These are phyloP conservation scores for Sebastes trivittatus DNA, from an alignment of 2,797 vertebrate genomes.

Conservation along the genomic window DNA sequence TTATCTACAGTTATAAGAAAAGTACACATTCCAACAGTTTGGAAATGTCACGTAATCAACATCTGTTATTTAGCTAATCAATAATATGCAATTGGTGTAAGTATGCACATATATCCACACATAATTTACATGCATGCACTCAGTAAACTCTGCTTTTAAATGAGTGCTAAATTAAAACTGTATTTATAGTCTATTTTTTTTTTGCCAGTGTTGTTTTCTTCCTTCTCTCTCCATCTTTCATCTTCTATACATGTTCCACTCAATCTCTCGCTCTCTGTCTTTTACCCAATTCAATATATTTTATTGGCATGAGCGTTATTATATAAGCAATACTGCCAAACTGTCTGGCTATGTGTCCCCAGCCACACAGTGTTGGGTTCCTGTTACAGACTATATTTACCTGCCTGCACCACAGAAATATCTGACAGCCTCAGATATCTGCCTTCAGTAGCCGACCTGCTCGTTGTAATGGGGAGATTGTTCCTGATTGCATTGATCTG, in stretches of 20 bases:
- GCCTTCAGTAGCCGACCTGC: slow-evolving; percentile 31
- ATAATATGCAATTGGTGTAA: not conserved
- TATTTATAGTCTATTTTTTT: not conserved
- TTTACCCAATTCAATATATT: slow-evolving; percentile 27
- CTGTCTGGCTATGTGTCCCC: slow-evolving; percentile 28
- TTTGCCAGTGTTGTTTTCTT: not conserved
- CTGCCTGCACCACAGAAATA: slow-evolving; percentile 42
- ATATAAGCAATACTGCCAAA: slow-evolving; percentile 30
- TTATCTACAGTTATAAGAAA: not conserved
- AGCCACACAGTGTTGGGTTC: slow-evolving; percentile 17
- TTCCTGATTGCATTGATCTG: slow-evolving; percentile 72
- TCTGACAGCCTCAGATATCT: slow-evolving; percentile 57
- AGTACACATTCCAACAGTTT: not conserved
- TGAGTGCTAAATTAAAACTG: not conserved
- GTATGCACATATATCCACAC: not conserved
- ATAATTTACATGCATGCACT: not conserved
- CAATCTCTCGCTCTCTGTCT: not conserved
- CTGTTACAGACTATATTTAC: slow-evolving; percentile 64
- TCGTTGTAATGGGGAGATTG: slow-evolving; percentile 55
- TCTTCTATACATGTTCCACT: not conserved
- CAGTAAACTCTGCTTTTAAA: not conserved
- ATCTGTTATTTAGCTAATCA: not conserved
- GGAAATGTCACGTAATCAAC: not conserved
- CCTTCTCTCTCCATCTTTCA: not conserved
- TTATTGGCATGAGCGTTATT: slow-evolving; percentile 37